A percentile compares a stretch with the other conserved stretches of the same genome.
phyloP scores from a whole-genome alignment of 2,797 vertebrate genomes.

The Luscinia luscinia region DNA sequence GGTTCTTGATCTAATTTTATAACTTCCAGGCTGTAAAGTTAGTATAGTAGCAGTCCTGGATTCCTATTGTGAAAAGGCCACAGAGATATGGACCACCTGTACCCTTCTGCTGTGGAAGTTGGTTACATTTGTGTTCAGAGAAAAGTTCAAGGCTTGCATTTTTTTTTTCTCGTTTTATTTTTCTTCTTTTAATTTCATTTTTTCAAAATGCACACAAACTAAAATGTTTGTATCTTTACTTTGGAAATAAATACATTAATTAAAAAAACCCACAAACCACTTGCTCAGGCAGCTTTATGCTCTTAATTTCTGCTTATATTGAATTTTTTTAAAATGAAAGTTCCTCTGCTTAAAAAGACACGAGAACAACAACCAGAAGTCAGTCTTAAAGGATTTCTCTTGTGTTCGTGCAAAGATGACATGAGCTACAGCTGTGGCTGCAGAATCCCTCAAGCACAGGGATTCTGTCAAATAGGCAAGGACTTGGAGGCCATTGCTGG shows the following conservation, averaged over 20 bases:
- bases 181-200: not conserved
- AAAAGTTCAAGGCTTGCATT: not conserved
- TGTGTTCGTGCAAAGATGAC: conserved; percentile 16
- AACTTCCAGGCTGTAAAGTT: not conserved
- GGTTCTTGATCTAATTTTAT: not conserved
- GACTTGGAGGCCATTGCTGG: conserved; percentile 12
- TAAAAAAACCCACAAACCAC: not conserved
- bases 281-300: not conserved
- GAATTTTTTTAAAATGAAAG: not conserved
- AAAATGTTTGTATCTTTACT: not conserved
- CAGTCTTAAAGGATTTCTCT: not conserved
- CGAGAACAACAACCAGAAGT: not conserved
- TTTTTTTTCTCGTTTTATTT: not conserved
- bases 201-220: not conserved
- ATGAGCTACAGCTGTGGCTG: not conserved
- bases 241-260: not conserved
- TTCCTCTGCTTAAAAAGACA: not conserved
- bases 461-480: conserved; percentile 53
- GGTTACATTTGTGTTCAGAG: not conserved
- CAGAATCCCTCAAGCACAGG: conserved; percentile 49
- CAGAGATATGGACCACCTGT: not conserved
- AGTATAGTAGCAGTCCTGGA: not conserved
- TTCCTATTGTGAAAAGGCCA: not conserved
- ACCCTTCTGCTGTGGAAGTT: not conserved
- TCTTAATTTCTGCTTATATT: not conserved